Base-by-base conservation (phyloP, 2,888 invertebrate species). In the Salticus scenicus region DNA sequence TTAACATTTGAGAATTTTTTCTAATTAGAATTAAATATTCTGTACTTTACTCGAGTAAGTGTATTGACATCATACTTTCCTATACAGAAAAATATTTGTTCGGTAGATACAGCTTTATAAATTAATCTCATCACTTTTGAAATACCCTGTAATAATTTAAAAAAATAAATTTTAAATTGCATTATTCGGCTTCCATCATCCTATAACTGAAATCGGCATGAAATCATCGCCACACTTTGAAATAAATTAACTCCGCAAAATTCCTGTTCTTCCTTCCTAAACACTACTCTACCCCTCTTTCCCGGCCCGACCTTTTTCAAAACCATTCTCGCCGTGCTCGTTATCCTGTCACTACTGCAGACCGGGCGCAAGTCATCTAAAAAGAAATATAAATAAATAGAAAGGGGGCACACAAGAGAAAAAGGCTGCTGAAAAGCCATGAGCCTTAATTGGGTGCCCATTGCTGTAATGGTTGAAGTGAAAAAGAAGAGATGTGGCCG, bases 401-500 rank as follows among this genome's bases (percentile, higher is more conserved):
- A 47, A 47, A 10, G 17, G 17, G n/a, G 37, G 37, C n/a, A n/a
- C n/a, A n/a, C n/a, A 37, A 37, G 42, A 47, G 42, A 47, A 1
- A 47, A 14, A 47, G n/a, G 17, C 4, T 1, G 24, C 24, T 57
- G 57, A 24, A 47, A 47, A n/a, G 47, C 47, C 47, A 47, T 47
- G 47, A 57, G 57, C 57, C 24, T 57, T 57, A 57, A 57, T 57
- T 57, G 57, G 57, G 57, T 24, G 47, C 57, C 57, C 57, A 57
- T 57, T 57, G 57, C 57, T 24, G 5, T 57, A 57, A 57, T 57
- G 57, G 57, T 5, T 24, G 24, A 17, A 57, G 57, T 57, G 57
- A 57, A 57, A 82, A 82, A 71, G 75, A 82, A 82, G 75, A 82
- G 57, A 57, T 57, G 74, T 70, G 82, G 75, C 75, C 82, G 75